These are phyloP conservation scores for Pagetopsis macropterus DNA, from an alignment of 2,797 vertebrate genomes.

Conservation along the genomic window DNA sequence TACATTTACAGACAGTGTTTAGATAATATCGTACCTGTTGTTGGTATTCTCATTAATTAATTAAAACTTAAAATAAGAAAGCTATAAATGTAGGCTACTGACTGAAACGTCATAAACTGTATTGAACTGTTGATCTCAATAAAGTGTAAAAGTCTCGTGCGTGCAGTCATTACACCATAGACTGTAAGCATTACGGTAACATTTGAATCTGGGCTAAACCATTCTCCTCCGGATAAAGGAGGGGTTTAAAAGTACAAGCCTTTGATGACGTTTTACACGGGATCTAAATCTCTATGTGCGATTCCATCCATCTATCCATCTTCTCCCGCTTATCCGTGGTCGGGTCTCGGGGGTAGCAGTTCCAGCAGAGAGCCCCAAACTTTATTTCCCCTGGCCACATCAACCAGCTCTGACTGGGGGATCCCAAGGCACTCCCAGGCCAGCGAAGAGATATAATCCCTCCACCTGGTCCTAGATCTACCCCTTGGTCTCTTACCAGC, in stretches of 20 bases:
- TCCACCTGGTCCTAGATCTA: too few relatives aligned
- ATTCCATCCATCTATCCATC: too few relatives aligned
- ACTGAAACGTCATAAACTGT: fast-evolving
- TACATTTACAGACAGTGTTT: too few relatives aligned
- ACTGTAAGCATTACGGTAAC: not conserved
- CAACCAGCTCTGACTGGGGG: too few relatives aligned
- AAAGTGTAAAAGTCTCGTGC: constrained; percentile 13
- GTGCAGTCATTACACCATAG: fast-evolving
- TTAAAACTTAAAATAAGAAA: not conserved
- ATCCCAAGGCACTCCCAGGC: too few relatives aligned
- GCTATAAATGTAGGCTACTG: fast-evolving
- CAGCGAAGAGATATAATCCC: too few relatives aligned
- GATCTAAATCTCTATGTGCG: fast-evolving
- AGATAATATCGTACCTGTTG: constrained; percentile 23
- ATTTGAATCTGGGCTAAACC: constrained; percentile 57
- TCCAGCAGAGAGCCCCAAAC: too few relatives aligned
- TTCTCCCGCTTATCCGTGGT: too few relatives aligned
- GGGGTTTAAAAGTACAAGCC: fast-evolving
- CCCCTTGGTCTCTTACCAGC: too few relatives aligned
- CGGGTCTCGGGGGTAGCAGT: too few relatives aligned
- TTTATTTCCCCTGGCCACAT: too few relatives aligned
- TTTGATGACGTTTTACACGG: not conserved
- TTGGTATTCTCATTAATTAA: not conserved
- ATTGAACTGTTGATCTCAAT: not conserved
- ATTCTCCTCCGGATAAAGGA: not conserved